Conservation (phyloP, 2,888 invertebrate species). For the Boloria euphrosyne region DNA sequence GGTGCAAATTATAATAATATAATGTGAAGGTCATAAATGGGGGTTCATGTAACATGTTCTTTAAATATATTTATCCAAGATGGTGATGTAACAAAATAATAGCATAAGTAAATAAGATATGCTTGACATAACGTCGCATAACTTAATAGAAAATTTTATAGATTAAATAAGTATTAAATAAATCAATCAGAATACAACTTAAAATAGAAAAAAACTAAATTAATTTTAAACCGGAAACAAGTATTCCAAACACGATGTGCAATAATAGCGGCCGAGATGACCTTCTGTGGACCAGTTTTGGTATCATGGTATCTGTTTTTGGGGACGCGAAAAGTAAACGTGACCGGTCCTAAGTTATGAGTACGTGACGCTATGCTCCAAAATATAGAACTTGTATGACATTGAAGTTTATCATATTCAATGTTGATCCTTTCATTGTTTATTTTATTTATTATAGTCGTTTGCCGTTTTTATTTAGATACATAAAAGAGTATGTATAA, state of each 20-base stretch:
- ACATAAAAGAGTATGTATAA: too few species aligned
- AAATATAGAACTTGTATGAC: background rate
- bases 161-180: background rate
- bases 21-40: too few species aligned
- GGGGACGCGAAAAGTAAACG: slow-evolving; percentile 60
- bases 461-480: background rate
- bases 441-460: background rate
- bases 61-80: too few species aligned
- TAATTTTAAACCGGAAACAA: slow-evolving; percentile 26
- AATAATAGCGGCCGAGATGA: slow-evolving; percentile 47
- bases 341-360: slow-evolving; percentile 50
- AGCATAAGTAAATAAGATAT: too few species aligned
- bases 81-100: too few species aligned
- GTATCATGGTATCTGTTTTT: slow-evolving; percentile 56
- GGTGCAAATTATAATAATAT: too few species aligned
- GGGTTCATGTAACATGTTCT: too few species aligned
- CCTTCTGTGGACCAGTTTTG: slow-evolving; percentile 66
- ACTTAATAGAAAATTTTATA: background rate
- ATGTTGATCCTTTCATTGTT: background rate
- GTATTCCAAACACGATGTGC: slow-evolving; percentile 27
- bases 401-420: background rate
- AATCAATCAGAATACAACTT: background rate
- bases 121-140: too few species aligned
- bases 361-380: slow-evolving; percentile 48
- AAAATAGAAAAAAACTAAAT: background rate